These are phyloP conservation scores for Bicyclus anynana DNA, from an alignment of 1,140 invertebrate genomes.

Conservation along the genomic window DNA sequence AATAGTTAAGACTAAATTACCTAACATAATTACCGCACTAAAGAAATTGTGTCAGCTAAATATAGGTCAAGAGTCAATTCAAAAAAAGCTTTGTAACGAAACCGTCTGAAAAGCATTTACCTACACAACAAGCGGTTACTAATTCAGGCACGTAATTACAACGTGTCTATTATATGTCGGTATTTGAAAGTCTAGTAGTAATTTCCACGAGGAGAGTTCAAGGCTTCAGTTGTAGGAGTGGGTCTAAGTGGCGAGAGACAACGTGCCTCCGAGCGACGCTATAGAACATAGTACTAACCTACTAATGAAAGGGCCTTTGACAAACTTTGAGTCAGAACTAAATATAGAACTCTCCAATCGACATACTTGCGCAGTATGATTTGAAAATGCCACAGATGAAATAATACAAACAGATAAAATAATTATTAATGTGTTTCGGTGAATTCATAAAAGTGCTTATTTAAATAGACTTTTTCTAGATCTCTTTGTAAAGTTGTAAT, in stretches of 20 bases:
- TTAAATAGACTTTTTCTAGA: too few relatives aligned
- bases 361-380: too few relatives aligned
- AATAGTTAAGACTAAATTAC: slow-evolving; percentile 5
- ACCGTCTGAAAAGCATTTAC: slow-evolving; percentile 1
- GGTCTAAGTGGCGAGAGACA: slow-evolving; percentile 28
- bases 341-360: too few relatives aligned
- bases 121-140: background rate
- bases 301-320: slow-evolving; percentile 11
- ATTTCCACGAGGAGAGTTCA: slow-evolving; percentile 44
- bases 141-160: slow-evolving; percentile 7
- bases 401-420: too few relatives aligned
- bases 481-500: too few relatives aligned
- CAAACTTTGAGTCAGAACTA: too few relatives aligned
- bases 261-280: slow-evolving; percentile 12
- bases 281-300: background rate
- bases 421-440: too few relatives aligned
- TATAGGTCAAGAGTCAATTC: slow-evolving; percentile 4
- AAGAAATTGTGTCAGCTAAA: background rate
- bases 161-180: background rate
- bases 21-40: background rate
- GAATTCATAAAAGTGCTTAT: too few relatives aligned
- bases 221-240: slow-evolving; percentile 24
- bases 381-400: too few relatives aligned
- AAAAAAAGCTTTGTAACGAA: background rate
- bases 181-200: slow-evolving; percentile 4